These are phyloP conservation scores for Microplitis demolitor DNA, from an alignment of 1,140 invertebrate species.

Conservation along the genomic window DNA sequence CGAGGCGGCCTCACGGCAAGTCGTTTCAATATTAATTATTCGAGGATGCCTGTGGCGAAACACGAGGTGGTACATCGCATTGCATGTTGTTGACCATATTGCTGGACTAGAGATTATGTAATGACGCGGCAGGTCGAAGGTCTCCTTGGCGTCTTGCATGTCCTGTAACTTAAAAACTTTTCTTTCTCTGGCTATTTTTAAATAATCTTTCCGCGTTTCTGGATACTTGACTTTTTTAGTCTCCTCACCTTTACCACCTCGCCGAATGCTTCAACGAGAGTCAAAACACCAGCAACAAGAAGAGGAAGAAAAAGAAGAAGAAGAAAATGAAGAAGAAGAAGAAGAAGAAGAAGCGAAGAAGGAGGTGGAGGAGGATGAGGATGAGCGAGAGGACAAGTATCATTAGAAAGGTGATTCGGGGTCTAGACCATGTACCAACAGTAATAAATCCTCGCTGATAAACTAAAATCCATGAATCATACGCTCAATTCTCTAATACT, in stretches of 20 bases:
- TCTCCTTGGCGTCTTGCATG: neutral
- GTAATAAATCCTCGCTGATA: neutral
- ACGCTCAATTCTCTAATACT: neutral
- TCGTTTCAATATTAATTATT: constrained; percentile 24
- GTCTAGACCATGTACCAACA: neutral
- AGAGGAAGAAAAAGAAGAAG: too few relatives aligned
- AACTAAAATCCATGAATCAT: constrained; percentile 6
- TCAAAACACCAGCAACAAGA: too few relatives aligned
- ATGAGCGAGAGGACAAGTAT: neutral
- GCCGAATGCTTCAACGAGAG: too few relatives aligned
- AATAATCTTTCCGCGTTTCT: too few relatives aligned
- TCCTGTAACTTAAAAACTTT: neutral
- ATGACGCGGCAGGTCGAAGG: constrained; percentile 12
- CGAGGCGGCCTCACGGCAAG: constrained; percentile 11
- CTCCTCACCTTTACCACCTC: too few relatives aligned
- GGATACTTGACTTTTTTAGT: too few relatives aligned
- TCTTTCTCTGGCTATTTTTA: neutral
- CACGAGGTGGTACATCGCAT: constrained; percentile 14
- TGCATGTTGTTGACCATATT: constrained; percentile 16
- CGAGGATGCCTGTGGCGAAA: constrained; percentile 18
- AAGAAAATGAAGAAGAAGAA: too few relatives aligned
- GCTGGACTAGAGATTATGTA: constrained; percentile 18
- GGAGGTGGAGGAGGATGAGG: too few relatives aligned
- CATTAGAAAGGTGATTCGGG: neutral
- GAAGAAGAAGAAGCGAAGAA: too few relatives aligned